Conservation (phyloP, 2,888 invertebrate species). For the Caenorhabditis wallacei region DNA sequence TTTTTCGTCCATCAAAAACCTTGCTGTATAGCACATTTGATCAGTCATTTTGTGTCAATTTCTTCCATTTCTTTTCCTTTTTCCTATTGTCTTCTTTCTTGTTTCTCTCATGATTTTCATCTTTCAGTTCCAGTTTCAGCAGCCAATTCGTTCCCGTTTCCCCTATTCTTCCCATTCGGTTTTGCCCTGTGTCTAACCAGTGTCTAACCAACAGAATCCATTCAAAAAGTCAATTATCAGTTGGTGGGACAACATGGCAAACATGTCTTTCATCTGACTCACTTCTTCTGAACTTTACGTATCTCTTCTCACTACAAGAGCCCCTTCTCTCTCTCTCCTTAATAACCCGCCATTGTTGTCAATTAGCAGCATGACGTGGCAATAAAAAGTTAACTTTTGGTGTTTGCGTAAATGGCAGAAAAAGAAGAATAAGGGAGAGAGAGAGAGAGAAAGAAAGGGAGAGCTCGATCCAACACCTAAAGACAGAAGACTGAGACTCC, state of each 20-base stretch:
- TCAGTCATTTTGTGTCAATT: slow-evolving; percentile 3
- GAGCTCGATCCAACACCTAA: slow-evolving; percentile 38
- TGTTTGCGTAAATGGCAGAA: slow-evolving; percentile 19
- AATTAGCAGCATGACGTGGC: slow-evolving; percentile 60
- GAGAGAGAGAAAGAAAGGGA: background rate
- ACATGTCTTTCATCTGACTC: slow-evolving; percentile 45
- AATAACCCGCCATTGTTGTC: slow-evolving; percentile 59
- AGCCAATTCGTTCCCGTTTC: background rate
- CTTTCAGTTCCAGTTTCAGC: slow-evolving; percentile 40
- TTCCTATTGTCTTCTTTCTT: slow-evolving; percentile 22
- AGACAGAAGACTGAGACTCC: slow-evolving; percentile 15
- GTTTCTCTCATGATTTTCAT: background rate
- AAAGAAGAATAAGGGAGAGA: background rate
- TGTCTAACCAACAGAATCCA: slow-evolving; percentile 32
- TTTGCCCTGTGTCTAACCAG: slow-evolving; percentile 5
- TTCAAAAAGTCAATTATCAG: slow-evolving; percentile 63
- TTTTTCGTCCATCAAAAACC: slow-evolving; percentile 34
- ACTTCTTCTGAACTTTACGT: slow-evolving; percentile 62
- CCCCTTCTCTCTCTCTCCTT: slow-evolving; percentile 20
- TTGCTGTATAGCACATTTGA: background rate
- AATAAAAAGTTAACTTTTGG: slow-evolving; percentile 59
- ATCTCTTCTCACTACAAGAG: slow-evolving; percentile 42
- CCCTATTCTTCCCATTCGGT: slow-evolving; percentile 6
- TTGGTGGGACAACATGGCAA: slow-evolving; percentile 32
- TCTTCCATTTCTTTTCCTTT: background rate